Evolutionary conservation across 2,113 vertebrate genomes (phyloP).

Genomic region (Sisor rabdophorus): DNA sequence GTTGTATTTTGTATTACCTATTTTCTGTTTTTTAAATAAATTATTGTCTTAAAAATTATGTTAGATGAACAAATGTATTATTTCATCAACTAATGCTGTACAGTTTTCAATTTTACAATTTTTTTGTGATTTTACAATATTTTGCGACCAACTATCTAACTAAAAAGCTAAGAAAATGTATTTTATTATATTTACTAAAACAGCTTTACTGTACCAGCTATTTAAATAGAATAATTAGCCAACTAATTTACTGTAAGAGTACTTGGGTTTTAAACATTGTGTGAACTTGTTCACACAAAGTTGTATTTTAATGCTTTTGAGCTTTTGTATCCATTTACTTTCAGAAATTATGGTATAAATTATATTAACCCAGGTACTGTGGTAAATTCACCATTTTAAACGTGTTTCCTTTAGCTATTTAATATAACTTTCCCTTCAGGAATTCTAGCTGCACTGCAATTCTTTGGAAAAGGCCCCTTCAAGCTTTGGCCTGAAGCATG

Average conservation of each 20-base stretch:
- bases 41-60: not conserved
- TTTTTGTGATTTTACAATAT: not conserved
- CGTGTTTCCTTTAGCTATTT: not conserved
- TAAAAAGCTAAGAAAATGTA: not conserved
- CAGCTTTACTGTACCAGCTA: slow-evolving; percentile 4
- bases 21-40: not conserved
- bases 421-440: not conserved
- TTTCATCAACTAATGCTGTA: not conserved
- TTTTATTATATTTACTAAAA: slow-evolving; percentile 10
- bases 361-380: slow-evolving; percentile 21
- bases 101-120: not conserved
- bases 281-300: not conserved
- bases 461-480: too few relatives aligned
- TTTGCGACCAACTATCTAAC: not conserved
- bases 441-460: too few relatives aligned
- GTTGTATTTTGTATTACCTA: not conserved
- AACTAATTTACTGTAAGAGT: slow-evolving; percentile 15
- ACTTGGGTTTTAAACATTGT: slow-evolving; percentile 1
- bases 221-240: slow-evolving; percentile 12
- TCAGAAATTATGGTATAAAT: slow-evolving; percentile 15
- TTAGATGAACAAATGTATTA: not conserved
- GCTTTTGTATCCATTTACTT: slow-evolving; percentile 31
- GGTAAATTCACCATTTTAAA: not conserved
- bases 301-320: slow-evolving; percentile 36
- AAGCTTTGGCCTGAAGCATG: too few relatives aligned